These are phyloP conservation scores for Drosophila obscura DNA, from an alignment of 1,140 invertebrate genomes.

Conservation along the genomic window DNA sequence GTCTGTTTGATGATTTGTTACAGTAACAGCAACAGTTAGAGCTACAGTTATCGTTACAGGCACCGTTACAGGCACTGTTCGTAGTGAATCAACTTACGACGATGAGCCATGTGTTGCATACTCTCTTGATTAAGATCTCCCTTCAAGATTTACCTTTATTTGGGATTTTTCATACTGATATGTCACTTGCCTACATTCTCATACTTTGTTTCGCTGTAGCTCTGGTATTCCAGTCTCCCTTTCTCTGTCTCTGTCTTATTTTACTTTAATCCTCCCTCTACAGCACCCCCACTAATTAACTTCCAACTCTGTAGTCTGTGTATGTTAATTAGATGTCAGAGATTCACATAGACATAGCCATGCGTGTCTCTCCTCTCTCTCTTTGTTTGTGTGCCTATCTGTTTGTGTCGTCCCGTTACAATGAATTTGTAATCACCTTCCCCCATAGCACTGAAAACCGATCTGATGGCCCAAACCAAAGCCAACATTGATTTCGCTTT, in stretches of 20 bases:
- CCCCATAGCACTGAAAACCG: conserved; percentile 35
- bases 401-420: conserved; percentile 40
- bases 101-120: conserved; percentile 19
- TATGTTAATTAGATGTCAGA: conserved; percentile 62
- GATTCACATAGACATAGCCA: conserved; percentile 39
- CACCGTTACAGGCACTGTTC: neutral
- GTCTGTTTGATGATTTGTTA: conserved; percentile 63
- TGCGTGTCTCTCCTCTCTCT: neutral
- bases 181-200: too few relatives aligned
- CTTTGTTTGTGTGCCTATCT: neutral
- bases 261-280: neutral
- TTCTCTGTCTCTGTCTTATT: neutral
- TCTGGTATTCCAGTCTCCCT: too few relatives aligned
- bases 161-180: too few relatives aligned
- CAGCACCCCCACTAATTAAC: too few relatives aligned
- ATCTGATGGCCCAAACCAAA: conserved; percentile 23
- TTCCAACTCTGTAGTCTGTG: conserved; percentile 3
- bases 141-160: neutral
- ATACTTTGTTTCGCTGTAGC: too few relatives aligned
- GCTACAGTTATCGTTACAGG: conserved; percentile 32
- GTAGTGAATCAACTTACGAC: conserved; percentile 35
- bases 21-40: conserved; percentile 14
- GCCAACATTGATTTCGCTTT: conserved; percentile 37
- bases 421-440: conserved; percentile 29
- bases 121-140: conserved; percentile 1